These are phyloP conservation scores for Ochotona princeps DNA, from an alignment of 2,113 vertebrate species.

Conservation along the genomic window DNA sequence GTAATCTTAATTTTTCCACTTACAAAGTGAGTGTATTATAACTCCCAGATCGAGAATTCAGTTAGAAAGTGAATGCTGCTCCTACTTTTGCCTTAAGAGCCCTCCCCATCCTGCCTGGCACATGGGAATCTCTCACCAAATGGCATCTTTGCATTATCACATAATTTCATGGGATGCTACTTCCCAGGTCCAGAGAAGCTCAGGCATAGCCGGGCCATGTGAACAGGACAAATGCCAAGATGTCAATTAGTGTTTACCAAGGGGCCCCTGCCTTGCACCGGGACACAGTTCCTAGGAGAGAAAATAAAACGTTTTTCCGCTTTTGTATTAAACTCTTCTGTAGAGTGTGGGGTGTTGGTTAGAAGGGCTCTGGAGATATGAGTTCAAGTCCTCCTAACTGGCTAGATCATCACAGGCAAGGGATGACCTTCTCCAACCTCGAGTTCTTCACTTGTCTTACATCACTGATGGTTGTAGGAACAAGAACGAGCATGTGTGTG, in stretches of 20 bases:
- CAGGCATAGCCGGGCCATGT: background rate
- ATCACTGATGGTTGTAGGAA: background rate
- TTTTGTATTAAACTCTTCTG: background rate
- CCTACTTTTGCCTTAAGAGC: background rate
- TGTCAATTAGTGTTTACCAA: constrained; percentile 15
- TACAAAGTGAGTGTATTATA: background rate
- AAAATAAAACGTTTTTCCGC: background rate
- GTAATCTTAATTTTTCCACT: background rate
- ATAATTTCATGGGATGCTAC: background rate
- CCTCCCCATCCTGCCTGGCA: background rate
- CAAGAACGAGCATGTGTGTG: background rate
- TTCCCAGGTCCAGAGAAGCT: background rate
- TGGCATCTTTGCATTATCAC: background rate
- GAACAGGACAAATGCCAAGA: constrained; percentile 39
- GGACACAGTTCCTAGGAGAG: constrained; percentile 48
- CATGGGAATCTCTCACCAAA: background rate
- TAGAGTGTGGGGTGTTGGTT: background rate
- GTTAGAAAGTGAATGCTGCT: background rate
- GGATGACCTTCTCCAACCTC: background rate
- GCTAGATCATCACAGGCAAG: background rate
- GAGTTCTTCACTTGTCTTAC: background rate
- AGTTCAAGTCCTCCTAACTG: background rate
- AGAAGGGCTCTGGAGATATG: background rate
- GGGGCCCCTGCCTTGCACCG: constrained; percentile 42
- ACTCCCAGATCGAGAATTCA: constrained; percentile 1